These are phyloP conservation scores for Guaruba guarouba DNA, from an alignment of 2,113 vertebrate species.

Conservation along the genomic window DNA sequence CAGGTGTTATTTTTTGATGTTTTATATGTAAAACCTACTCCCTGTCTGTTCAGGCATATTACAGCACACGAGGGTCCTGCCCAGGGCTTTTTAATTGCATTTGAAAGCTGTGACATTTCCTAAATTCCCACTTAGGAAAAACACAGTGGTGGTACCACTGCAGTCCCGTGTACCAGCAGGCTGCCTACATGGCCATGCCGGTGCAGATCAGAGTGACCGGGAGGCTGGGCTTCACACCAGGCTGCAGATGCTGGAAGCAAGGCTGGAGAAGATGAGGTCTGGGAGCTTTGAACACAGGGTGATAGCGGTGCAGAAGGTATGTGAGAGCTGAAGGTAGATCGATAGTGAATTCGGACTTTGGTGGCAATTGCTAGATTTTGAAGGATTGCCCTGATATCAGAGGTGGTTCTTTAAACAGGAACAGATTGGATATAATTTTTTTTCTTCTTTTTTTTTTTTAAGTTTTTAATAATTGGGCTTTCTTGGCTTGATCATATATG, in stretches of 20 bases:
- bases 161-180: fast-evolving
- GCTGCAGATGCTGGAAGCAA: not conserved
- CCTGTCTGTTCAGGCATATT: not conserved
- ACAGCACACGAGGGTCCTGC: not conserved
- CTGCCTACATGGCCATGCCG: fast-evolving
- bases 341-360: not conserved
- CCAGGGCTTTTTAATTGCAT: not conserved
- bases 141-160: not conserved
- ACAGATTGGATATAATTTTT: not conserved
- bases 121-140: not conserved
- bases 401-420: not conserved
- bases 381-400: slow-evolving; percentile 25
- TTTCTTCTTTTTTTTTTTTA: not conserved
- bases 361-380: not conserved
- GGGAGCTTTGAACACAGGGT: not conserved
- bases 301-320: not conserved
- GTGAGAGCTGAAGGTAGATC: not conserved
- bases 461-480: not conserved
- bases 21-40: not conserved
- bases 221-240: fast-evolving
- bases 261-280: not conserved
- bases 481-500: not conserved
- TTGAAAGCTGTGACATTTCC: not conserved
- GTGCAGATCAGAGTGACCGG: not conserved
- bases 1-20: not conserved